Evolutionary conservation across 2,888 invertebrate genomes (phyloP), one percentile per base, ranked within the genome.

Genomic region (Cyaniris semiargus): DNA sequence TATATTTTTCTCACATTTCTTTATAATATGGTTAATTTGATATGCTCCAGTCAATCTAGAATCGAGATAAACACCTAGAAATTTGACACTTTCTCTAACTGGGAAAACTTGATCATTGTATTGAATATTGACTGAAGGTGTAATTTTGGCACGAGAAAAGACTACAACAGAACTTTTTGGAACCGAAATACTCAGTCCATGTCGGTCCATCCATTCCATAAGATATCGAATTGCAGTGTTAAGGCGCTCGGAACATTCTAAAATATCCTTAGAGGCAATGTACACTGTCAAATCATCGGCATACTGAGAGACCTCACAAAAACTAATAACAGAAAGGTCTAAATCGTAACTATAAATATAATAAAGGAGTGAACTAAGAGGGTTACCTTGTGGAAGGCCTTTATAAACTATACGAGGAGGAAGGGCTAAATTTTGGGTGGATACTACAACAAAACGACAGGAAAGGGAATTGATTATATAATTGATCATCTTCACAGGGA

Each of bases 401-500:
- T 48, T 48, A 23, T 74, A 48, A 15, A 53, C 10, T 4, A 48
- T 2, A 15, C 27, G 10, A 27, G 27, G 21, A 15, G 53, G 53
- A 1, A 15, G 18, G 1, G 23, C 0, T 1, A 53, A 3, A 15
- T 27, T 53, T 21, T 56, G 21, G 18, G 74, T 23, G 18, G 53
- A 74, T 7, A 53, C 23, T 0, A 53, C 15, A 27, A 23, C 3
- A 27, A 10, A 15, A 27, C 21, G 56, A 15, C 23, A 75, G 38
- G 53, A 75, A 23, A 75, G 48, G 48, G 21, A 53, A 56, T 53
- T 75, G 13, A 13, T 15, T 23, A 75, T 75, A 7, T 21, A 75
- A n/a, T 75, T 48, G 13, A n/a, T n/a, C 34, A 71, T 13, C 75
- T 58, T 78, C 77, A 48, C 80, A 10, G 80, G 79, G 27, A 81